phyloP scores from a whole-genome alignment of 2,888 invertebrate genomes.

The Ceriagrion tenellum region DNA sequence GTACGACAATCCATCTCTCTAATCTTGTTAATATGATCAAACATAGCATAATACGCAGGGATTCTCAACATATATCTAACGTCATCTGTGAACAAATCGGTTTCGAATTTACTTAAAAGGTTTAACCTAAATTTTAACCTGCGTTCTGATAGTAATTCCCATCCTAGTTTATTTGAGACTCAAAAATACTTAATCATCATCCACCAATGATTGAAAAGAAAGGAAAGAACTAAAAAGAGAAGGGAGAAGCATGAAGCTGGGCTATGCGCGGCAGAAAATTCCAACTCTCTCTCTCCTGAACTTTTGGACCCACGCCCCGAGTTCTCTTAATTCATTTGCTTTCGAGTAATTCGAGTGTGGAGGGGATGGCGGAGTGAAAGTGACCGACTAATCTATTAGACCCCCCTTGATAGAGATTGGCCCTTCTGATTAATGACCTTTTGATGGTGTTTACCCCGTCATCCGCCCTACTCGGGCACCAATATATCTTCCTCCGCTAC shows the following conservation, averaged over 20 bases:
- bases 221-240: neutral
- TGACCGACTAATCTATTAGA: conserved; percentile 31
- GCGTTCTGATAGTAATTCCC: no score
- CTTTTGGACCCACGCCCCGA: neutral
- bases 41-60: no score
- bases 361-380: neutral
- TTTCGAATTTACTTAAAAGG: no score
- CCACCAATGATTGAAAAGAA: neutral
- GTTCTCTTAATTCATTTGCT: neutral
- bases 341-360: neutral
- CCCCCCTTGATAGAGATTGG: conserved; percentile 25
- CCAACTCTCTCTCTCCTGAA: no score
- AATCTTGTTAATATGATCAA: no score
- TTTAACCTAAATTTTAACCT: no score
- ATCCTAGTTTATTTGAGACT: no score
- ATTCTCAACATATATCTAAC: no score
- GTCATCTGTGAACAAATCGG: no score
- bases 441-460: conserved; percentile 19
- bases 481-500: neutral
- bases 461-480: neutral
- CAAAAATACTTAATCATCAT: no score
- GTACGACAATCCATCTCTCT: no score
- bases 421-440: conserved; percentile 2
- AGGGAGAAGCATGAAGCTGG: neutral
- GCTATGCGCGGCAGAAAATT: neutral